A percentile compares a stretch with the other conserved stretches of the same genome.
These are phyloP conservation scores for Brevimyrus niger DNA, from an alignment of 2,113 vertebrate genomes.

Conservation along the genomic window DNA sequence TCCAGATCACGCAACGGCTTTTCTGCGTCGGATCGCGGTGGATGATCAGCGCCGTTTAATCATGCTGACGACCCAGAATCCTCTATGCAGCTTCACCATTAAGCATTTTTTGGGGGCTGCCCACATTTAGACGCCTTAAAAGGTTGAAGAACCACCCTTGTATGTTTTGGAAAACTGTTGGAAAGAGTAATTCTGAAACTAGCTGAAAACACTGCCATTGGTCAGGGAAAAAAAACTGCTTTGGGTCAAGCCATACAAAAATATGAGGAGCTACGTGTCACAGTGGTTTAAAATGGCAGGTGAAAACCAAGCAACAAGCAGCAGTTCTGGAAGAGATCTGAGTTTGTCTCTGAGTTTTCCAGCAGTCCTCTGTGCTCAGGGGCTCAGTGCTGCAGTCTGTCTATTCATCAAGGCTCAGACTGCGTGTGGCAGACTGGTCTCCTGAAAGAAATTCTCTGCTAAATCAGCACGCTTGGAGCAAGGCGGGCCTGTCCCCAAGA, in stretches of 20 bases:
- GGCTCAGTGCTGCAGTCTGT: background rate
- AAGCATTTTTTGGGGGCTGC: background rate
- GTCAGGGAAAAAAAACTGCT: background rate
- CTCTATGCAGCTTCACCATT: background rate
- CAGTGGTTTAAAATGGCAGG: conserved; percentile 2
- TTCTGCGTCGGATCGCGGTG: background rate
- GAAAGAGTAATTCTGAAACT: background rate
- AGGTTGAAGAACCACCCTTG: background rate
- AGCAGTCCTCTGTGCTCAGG: background rate
- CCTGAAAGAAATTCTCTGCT: background rate
- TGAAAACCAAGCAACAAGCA: background rate
- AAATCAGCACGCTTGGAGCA: background rate
- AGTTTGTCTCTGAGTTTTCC: background rate
- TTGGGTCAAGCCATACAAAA: background rate
- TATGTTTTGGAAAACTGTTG: background rate
- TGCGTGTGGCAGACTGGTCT: background rate
- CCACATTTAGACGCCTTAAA: background rate
- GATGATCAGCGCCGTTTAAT: background rate
- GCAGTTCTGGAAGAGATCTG: background rate
- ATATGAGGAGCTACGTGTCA: background rate
- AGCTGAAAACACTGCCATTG: background rate
- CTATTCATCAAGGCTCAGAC: background rate
- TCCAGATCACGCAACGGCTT: conserved; percentile 4
- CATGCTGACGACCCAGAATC: background rate
- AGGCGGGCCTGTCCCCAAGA: background rate